phyloP scores from a whole-genome alignment of 1,140 invertebrate genomes.

The Calosoma granatense region DNA sequence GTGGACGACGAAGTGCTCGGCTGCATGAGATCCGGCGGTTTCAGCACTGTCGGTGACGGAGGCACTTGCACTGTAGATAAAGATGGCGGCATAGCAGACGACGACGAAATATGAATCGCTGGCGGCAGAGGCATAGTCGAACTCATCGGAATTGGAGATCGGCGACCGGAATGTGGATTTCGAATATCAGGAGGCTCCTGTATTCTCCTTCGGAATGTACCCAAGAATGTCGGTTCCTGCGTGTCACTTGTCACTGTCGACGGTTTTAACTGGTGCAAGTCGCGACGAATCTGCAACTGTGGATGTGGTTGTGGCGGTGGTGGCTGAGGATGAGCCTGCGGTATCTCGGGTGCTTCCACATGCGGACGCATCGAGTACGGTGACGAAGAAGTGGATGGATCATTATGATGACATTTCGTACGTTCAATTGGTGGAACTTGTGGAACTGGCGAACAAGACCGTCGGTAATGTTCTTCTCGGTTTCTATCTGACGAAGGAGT shows the following conservation, averaged over 20 bases:
- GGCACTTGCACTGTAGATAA: conserved; percentile 18
- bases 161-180: no score
- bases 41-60: conserved; percentile 18
- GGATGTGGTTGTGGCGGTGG: conserved; percentile 35
- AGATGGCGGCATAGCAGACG: conserved; percentile 10
- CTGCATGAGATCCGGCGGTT: conserved; percentile 21
- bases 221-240: conserved; percentile 22
- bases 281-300: conserved; percentile 59
- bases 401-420: conserved; percentile 54
- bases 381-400: conserved; percentile 42
- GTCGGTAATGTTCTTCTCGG: conserved; percentile 44
- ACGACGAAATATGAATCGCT: conserved; percentile 16
- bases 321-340: conserved; percentile 12
- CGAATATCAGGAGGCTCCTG: conserved; percentile 19
- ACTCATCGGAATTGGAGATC: conserved; percentile 11
- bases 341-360: conserved; percentile 33
- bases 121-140: conserved; percentile 22
- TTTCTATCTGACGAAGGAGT: conserved; percentile 32
- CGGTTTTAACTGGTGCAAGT: conserved; percentile 42
- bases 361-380: conserved; percentile 56
- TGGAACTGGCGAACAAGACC: conserved; percentile 39
- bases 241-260: conserved; percentile 35
- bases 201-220: conserved; percentile 26
- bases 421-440: conserved; percentile 31
- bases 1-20: conserved; percentile 4